These are phyloP conservation scores for Mirza zaza DNA, from an alignment of 2,113 vertebrate genomes.

Conservation along the genomic window DNA sequence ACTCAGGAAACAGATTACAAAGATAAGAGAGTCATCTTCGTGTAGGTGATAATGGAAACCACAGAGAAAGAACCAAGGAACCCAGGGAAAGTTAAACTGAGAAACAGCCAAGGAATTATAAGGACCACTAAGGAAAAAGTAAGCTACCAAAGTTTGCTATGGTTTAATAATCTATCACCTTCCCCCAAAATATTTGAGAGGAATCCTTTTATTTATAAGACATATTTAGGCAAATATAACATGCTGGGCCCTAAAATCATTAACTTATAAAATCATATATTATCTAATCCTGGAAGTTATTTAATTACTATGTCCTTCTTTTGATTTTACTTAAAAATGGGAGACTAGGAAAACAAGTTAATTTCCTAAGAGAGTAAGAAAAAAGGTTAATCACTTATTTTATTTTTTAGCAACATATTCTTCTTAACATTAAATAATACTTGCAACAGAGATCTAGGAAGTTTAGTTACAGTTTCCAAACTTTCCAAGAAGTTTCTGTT, in stretches of 20 bases:
- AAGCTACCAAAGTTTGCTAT: not conserved
- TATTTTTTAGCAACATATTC: slow-evolving; percentile 36
- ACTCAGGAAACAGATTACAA: not conserved
- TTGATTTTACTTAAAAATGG: slow-evolving; percentile 28
- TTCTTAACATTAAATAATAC: slow-evolving; percentile 37
- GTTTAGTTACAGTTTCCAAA: slow-evolving; percentile 8
- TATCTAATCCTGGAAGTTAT: slow-evolving; percentile 18
- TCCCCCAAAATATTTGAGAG: not conserved
- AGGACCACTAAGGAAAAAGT: slow-evolving; percentile 2
- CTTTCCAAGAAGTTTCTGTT: not conserved
- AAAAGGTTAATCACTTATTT: slow-evolving; percentile 44
- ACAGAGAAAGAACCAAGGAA: not conserved
- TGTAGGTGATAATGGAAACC: not conserved
- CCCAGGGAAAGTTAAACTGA: not conserved
- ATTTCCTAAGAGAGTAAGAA: slow-evolving; percentile 9
- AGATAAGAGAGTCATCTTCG: not conserved
- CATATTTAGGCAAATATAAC: slow-evolving; percentile 30
- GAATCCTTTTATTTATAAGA: not conserved
- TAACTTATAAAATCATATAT: not conserved
- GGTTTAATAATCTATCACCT: not conserved
- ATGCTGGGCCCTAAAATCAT: slow-evolving; percentile 28
- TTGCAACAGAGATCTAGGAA: slow-evolving; percentile 18
- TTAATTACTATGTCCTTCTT: slow-evolving; percentile 25
- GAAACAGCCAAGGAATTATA: not conserved
- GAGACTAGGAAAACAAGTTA: not conserved